phyloP scores from a whole-genome alignment of 2,888 invertebrate species.

The Notocelia uddmanniana region DNA sequence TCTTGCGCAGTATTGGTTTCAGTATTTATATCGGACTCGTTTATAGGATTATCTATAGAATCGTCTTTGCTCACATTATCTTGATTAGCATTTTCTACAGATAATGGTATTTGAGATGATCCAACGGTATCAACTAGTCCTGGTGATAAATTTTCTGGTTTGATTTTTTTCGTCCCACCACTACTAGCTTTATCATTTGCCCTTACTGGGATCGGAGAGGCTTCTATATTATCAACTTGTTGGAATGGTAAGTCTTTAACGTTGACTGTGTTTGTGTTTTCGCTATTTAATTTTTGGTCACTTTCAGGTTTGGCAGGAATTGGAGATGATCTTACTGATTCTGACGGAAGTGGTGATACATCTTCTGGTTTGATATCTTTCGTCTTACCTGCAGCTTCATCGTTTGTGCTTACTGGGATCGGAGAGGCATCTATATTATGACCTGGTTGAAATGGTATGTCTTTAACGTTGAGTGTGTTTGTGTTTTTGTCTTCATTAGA shows the following conservation, averaged over 20 bases:
- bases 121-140: not conserved
- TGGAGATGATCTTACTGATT: not conserved
- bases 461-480: not conserved
- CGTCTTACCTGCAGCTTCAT: not conserved
- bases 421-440: constrained; percentile 21
- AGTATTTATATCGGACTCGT: not conserved
- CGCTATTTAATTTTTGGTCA: not conserved
- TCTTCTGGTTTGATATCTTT: not conserved
- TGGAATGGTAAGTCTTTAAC: not conserved
- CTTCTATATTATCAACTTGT: constrained; percentile 11
- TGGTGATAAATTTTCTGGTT: constrained; percentile 6
- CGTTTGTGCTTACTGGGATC: constrained; percentile 21
- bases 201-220: constrained; percentile 26
- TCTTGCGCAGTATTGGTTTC: not conserved
- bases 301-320: not conserved
- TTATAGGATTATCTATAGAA: not conserved
- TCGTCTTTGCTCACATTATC: not conserved
- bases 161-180: not conserved
- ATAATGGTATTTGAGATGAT: constrained; percentile 6
- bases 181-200: not conserved
- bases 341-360: constrained; percentile 11
- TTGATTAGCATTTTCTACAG: not conserved
- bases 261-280: not conserved
- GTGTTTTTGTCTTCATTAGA: not conserved
- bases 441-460: not conserved